Conservation (phyloP, 1,140 invertebrate species). For the Panulirus ornatus region DNA sequence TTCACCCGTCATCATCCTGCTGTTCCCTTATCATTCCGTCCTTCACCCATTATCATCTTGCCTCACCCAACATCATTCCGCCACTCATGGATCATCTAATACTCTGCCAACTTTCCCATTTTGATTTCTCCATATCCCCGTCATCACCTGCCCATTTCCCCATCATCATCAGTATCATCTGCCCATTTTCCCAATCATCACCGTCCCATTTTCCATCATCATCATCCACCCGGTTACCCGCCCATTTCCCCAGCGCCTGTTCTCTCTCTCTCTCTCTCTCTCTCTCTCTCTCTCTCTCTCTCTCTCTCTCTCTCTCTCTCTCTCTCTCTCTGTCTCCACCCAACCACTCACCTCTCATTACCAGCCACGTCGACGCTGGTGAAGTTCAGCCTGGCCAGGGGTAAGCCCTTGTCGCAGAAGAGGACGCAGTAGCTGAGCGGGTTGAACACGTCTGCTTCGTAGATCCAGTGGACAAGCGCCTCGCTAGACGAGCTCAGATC, state of each 20-base stretch:
- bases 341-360: background rate
- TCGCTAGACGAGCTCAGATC: conserved; percentile 62
- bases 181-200: background rate
- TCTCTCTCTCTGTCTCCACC: background rate
- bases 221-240: background rate
- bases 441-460: conserved; percentile 69
- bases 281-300: background rate
- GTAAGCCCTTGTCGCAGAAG: conserved; percentile 63
- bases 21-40: too few relatives aligned
- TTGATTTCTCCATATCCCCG: too few relatives aligned
- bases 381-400: conserved; percentile 49
- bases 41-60: too few relatives aligned
- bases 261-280: background rate
- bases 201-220: background rate
- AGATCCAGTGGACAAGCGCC: conserved; percentile 67
- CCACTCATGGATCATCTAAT: too few relatives aligned
- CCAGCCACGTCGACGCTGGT: conserved; percentile 50
- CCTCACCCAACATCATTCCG: too few relatives aligned
- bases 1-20: too few relatives aligned
- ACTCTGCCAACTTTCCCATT: too few relatives aligned
- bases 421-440: conserved; percentile 72
- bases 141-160: too few relatives aligned
- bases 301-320: conserved; percentile 6
- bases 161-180: too few relatives aligned
- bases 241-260: background rate